Conservation (phyloP, 2,797 vertebrate genomes). For the Chelonia mydas region DNA sequence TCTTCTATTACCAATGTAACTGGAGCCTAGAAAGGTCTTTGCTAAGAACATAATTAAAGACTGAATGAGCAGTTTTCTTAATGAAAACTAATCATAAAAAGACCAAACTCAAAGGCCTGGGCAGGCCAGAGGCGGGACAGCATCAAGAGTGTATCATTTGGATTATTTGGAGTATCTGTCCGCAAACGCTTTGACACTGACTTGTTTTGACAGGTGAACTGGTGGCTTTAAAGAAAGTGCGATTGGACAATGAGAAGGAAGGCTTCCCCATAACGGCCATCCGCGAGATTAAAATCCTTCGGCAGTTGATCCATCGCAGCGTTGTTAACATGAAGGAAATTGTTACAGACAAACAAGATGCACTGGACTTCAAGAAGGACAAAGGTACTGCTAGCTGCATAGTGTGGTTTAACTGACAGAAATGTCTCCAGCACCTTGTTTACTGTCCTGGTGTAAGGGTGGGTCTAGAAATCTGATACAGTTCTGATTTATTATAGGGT, state of each 20-base stretch:
- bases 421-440: neutral
- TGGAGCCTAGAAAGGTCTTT: neutral
- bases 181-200: neutral
- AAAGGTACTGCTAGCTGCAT: constrained; percentile 86
- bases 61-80: neutral
- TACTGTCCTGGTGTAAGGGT: neutral
- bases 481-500: neutral
- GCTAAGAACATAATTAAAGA: neutral
- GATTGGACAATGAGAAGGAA: constrained; percentile 98
- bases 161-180: neutral
- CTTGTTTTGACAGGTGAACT: constrained; percentile 86
- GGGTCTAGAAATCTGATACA: neutral
- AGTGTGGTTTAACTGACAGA: neutral
- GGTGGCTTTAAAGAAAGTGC: constrained; percentile 98
- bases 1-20: neutral
- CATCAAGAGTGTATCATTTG: neutral
- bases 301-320: constrained; percentile 96
- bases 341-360: constrained; percentile 98
- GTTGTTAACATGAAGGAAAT: constrained; percentile 99
- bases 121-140: neutral
- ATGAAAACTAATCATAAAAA: neutral
- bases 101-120: neutral
- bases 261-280: constrained; percentile 99
- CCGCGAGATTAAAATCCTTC: constrained; percentile 98
- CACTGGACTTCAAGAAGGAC: constrained; percentile 99